A percentile compares a stretch with the other conserved stretches of the same genome.
phyloP scores from a whole-genome alignment of 2,113 vertebrate genomes.

The Helogale parvula region DNA sequence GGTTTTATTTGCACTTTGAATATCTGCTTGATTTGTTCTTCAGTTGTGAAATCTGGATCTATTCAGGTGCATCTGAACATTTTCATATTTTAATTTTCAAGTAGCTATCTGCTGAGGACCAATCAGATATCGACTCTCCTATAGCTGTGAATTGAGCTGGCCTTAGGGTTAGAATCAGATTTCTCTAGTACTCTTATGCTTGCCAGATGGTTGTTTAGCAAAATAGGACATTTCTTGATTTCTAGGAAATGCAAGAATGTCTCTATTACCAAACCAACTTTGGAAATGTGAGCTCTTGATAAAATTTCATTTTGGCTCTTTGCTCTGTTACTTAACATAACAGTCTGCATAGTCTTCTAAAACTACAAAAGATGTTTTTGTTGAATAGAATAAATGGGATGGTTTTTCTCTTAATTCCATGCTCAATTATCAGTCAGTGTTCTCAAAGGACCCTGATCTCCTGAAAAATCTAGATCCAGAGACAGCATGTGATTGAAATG shows the following conservation, averaged over 20 bases:
- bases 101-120: background rate
- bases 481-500: background rate
- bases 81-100: background rate
- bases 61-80: background rate
- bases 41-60: background rate
- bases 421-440: background rate
- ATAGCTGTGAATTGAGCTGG: background rate
- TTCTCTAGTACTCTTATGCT: background rate
- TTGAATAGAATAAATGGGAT: background rate
- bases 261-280: constrained; percentile 11
- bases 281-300: constrained; percentile 6
- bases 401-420: background rate
- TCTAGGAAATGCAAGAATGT: background rate
- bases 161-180: background rate
- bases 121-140: background rate
- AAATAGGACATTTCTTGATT: background rate
- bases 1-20: background rate
- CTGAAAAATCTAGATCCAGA: background rate
- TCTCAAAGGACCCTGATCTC: background rate
- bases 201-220: background rate
- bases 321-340: background rate
- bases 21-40: constrained; percentile 1
- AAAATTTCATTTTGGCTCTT: constrained; percentile 30
- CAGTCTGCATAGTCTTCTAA: background rate
- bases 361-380: background rate